phyloP scores from a whole-genome alignment of 2,113 vertebrate species.

The Tricholaema leucomelas region DNA sequence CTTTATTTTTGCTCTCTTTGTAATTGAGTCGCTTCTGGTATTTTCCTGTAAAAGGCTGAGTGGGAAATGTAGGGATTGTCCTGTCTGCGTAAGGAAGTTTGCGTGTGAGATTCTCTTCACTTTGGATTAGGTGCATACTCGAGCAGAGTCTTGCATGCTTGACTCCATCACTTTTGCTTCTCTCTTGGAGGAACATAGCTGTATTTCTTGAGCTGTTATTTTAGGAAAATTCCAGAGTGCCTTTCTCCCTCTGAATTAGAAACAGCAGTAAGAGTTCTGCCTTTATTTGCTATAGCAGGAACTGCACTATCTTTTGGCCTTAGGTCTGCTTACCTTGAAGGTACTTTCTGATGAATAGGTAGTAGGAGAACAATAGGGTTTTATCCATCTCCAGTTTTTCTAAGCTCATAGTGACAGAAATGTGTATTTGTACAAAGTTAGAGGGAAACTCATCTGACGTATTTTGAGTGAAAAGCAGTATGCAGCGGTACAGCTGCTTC shows the following conservation, averaged over 20 bases:
- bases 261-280: neutral
- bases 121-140: neutral
- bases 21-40: neutral
- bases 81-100: neutral
- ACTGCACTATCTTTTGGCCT: neutral
- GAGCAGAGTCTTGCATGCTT: neutral
- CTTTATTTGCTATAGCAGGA: neutral
- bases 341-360: neutral
- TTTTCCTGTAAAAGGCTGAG: neutral
- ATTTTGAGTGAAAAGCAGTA: neutral
- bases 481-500: neutral
- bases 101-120: neutral
- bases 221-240: neutral
- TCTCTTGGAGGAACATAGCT: neutral
- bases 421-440: neutral
- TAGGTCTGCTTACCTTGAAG: neutral
- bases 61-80: neutral
- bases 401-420: neutral
- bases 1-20: neutral
- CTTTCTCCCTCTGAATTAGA: neutral
- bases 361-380: neutral
- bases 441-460: accelerated
- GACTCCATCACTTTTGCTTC: neutral
- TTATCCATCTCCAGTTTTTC: neutral
- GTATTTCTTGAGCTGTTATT: neutral